Percentiles rank a stretch among this genome's conserved stretches.
phyloP scores from a whole-genome alignment of 2,888 invertebrate genomes.

The Lingula anatina region DNA sequence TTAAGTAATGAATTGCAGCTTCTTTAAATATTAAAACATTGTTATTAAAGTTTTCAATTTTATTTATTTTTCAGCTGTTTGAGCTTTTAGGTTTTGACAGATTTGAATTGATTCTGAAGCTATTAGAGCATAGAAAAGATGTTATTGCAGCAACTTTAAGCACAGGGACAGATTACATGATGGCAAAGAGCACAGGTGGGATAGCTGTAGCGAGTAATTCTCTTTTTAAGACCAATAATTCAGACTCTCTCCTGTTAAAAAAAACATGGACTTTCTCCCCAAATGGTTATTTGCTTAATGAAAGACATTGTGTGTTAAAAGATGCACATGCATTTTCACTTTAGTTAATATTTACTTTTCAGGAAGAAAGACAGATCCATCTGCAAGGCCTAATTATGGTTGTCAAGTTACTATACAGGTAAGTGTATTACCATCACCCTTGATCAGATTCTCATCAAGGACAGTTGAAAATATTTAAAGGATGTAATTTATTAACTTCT shows the following conservation, averaged over 20 bases:
- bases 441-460: too few relatives aligned
- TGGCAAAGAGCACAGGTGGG: background rate
- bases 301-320: too few relatives aligned
- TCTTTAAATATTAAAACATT: too few relatives aligned
- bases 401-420: constrained; percentile 69
- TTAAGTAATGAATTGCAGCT: too few relatives aligned
- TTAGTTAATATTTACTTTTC: constrained; percentile 3
- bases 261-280: too few relatives aligned
- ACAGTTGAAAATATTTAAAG: too few relatives aligned
- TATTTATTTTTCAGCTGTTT: constrained; percentile 60
- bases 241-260: too few relatives aligned
- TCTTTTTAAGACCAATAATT: too few relatives aligned
- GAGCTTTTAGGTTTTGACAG: constrained; percentile 84
- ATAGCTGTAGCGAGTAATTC: too few relatives aligned
- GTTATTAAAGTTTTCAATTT: background rate
- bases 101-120: constrained; percentile 67
- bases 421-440: constrained; percentile 3
- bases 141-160: constrained; percentile 34
- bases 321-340: too few relatives aligned
- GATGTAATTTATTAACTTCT: too few relatives aligned
- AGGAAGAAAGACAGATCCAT: constrained; percentile 17
- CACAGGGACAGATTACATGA: constrained; percentile 12
- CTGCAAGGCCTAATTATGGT: constrained; percentile 62
- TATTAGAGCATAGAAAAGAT: constrained; percentile 63
- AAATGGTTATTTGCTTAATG: too few relatives aligned